phyloP scores from a whole-genome alignment of 2,797 vertebrate genomes.

The Mormyrops attenuatus region DNA sequence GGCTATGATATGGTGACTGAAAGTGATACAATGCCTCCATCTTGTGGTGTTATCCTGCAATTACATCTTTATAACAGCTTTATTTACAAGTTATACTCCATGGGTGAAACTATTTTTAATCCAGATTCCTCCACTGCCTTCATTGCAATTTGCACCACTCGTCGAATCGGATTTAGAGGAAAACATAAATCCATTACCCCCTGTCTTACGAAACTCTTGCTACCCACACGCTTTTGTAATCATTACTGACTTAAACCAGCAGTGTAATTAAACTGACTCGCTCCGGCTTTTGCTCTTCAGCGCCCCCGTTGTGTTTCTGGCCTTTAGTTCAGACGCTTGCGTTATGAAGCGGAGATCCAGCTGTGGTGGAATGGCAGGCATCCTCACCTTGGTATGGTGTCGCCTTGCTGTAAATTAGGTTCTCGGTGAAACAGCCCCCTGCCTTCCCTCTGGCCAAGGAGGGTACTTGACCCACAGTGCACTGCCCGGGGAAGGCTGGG shows the following conservation, averaged over 20 bases:
- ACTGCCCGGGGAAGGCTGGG: constrained; percentile 22
- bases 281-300: neutral
- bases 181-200: neutral
- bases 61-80: neutral
- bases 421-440: constrained; percentile 43
- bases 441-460: constrained; percentile 43
- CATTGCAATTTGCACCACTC: neutral
- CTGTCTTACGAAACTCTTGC: neutral
- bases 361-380: neutral
- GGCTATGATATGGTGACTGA: neutral
- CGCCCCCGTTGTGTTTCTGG: neutral
- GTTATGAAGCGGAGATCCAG: neutral
- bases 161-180: neutral
- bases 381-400: constrained; percentile 33
- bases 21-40: neutral
- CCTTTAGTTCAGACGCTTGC: neutral
- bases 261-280: neutral
- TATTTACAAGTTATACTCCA: neutral
- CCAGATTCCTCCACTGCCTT: neutral
- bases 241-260: neutral
- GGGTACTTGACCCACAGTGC: constrained; percentile 50
- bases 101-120: neutral
- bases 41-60: constrained; percentile 5
- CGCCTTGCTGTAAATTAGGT: constrained; percentile 45
- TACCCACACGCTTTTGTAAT: neutral